These are phyloP conservation scores for Tribolium freemani DNA, from an alignment of 2,888 invertebrate genomes.

Conservation along the genomic window DNA sequence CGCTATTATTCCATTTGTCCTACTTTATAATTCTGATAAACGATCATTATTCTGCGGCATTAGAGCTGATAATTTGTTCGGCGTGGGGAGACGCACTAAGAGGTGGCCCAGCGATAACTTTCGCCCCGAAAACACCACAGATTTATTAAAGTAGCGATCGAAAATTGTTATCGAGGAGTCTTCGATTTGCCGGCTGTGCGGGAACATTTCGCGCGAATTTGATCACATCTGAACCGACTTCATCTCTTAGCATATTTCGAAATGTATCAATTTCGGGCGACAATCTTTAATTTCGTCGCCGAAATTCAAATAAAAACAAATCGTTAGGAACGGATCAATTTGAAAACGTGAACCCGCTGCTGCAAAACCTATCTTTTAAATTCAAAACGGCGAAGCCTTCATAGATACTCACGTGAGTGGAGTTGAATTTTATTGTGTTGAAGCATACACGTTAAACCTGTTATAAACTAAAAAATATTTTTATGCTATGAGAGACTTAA, in stretches of 20 bases:
- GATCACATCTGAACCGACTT: constrained; percentile 8
- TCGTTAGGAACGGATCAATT: neutral
- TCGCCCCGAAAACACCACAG: neutral
- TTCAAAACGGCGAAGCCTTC: neutral
- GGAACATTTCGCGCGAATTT: constrained; percentile 14
- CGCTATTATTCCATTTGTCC: constrained; percentile 47
- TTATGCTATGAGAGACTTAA: neutral
- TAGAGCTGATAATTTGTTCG: constrained; percentile 27
- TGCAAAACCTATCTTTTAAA: neutral
- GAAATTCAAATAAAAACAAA: constrained; percentile 11
- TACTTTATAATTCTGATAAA: constrained; percentile 48
- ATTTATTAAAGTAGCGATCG: neutral
- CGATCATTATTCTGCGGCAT: constrained; percentile 40
- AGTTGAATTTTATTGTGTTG: neutral
- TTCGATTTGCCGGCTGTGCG: neutral
- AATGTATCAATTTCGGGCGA: constrained; percentile 15
- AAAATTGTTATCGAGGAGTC: neutral
- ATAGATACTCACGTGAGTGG: neutral
- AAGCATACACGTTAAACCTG: neutral
- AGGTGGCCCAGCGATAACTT: neutral
- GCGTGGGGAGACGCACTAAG: neutral
- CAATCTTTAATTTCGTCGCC: constrained; percentile 7
- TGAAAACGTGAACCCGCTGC: neutral
- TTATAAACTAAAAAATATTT: neutral
- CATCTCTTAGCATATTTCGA: constrained; percentile 9